Evolutionary conservation across 2,113 vertebrate genomes (phyloP), one percentile per base, ranked within the genome.

Genomic region (Campylomormyrus numenius): DNA sequence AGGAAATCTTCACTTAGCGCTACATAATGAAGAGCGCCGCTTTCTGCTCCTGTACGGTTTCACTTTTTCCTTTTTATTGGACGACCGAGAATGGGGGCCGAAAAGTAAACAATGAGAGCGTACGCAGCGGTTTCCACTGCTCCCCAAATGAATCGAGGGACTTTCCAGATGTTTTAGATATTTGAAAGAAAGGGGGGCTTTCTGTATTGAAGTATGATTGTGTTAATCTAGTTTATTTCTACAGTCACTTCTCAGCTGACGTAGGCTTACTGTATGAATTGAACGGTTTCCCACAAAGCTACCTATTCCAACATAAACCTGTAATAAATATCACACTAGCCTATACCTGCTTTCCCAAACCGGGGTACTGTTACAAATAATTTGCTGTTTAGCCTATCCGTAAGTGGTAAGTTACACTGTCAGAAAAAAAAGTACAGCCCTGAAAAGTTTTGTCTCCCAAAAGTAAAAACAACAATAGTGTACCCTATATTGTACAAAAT

Each of bases 61-160:
- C 91, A 91, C 89, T 91, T 94, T 93, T 92, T 94, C 91, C 91
- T 90, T 91, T 93, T 92, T 92, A 93, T 92, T 89, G 91, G 91
- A 93, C 92, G 92, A 94, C 93, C 92, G 90, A 91, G 92, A 92
- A 92, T 90, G 91, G 93, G 92, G 94, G 91, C 90, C 91, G 89
- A 93, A 95, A 95, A 90, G 93, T 95, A 95, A 96, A 95, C 95
- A 95, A 93, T 93, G 93, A 92, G 91, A 93, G 92, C 70, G 90
- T 91, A 91, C 90, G 92, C 93, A 92, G 94, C 92, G 91, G 91
- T 91, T 92, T 93, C 90, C 93, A 93, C 89, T 89, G 92, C 92
- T 95, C 93, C 93, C 94, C 92, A 31, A 83, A 91, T 88, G 88
- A 93, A 94, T 94, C 93, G 94, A 93, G 93, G 92, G 92, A 90